Evolutionary conservation across 1,140 invertebrate genomes (phyloP), one percentile per base, ranked within the genome.

Genomic region (Drosophila rufa): DNA sequence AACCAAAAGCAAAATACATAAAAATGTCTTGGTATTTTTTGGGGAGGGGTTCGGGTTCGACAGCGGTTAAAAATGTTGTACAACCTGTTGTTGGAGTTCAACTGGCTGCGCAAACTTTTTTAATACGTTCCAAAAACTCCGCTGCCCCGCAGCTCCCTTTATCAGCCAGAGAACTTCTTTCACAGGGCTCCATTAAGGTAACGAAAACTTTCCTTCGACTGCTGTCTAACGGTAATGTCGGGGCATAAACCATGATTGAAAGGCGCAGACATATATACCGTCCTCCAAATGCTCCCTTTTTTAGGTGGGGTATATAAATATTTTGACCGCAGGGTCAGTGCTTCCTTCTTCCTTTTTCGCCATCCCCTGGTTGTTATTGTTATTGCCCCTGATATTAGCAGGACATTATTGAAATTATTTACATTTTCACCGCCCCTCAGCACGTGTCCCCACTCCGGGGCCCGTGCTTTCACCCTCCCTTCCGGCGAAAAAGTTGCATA

Each of bases 361-460:
- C 22, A 22, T 5, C 17, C 27, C 11, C 1, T 55, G 51, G 48
- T 50, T 73, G 71, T 62, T 81, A 67, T 62, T 74, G 64, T 67
- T 86, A 73, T 64, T 86, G 61, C 45, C 43, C 45, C 62, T 71
- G 66, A 73, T 79, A 86, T 79, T 82, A 87, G 80, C 75, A 87
- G 79, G 75, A 86, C 70, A 85, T 85, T 85, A 86, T 86, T 86
- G 79, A 82, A 86, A 86, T 85, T 79, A 85, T 85, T 82, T 79
- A 81, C 75, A 56, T 79, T 70, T 69, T 36, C 57, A 51, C 51
- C 36, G 19, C 27, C 45, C 22, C 53, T 51, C 47, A 40, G 33
- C 47, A 70, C 38, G 33, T 43, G 17, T 59, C 12, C 11, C 14
- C 11, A 2, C 17, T 43, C 19, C 17, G 12, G 0, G 12, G 33